A percentile compares a stretch with the other conserved stretches of the same genome.
Evolutionary conservation across 2,888 invertebrate genomes (phyloP).

Genomic region (Diploptera punctata): DNA sequence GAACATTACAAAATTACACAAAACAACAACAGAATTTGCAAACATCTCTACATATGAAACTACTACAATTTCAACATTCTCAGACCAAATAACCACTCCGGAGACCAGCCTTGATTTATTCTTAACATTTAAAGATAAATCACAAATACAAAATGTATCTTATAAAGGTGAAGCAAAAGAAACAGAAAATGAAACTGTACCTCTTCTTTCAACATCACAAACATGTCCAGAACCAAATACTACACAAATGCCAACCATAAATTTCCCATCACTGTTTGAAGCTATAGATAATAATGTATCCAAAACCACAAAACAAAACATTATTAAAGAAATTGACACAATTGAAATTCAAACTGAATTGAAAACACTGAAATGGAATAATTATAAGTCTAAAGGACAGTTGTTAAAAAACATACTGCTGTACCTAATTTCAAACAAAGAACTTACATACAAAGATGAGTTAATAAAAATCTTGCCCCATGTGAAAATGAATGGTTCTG

Average conservation of each 20-base stretch:
- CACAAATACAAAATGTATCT: too few relatives aligned
- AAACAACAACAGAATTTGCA: too few relatives aligned
- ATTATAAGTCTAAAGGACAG: neutral
- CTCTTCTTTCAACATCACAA: too few relatives aligned
- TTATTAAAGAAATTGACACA: neutral
- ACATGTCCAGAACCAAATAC: conserved; percentile 1
- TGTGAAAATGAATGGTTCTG: neutral
- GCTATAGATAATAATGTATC: neutral
- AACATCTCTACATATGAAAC: too few relatives aligned
- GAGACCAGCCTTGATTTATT: too few relatives aligned
- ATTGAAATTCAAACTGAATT: neutral
- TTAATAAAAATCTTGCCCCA: neutral
- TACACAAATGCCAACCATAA: neutral
- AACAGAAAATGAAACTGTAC: too few relatives aligned
- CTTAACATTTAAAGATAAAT: too few relatives aligned
- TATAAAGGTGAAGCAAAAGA: too few relatives aligned
- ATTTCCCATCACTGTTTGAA: conserved; percentile 9
- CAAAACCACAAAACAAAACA: neutral
- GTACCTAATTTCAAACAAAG: neutral
- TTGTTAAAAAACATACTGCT: conserved; percentile 2
- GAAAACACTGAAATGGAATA: conserved; percentile 5
- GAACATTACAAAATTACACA: too few relatives aligned
- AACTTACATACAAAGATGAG: neutral
- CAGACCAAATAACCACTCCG: too few relatives aligned
- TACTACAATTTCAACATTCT: too few relatives aligned